Conservation (phyloP, 2,797 vertebrate genomes). For the Molossus molossus region DNA sequence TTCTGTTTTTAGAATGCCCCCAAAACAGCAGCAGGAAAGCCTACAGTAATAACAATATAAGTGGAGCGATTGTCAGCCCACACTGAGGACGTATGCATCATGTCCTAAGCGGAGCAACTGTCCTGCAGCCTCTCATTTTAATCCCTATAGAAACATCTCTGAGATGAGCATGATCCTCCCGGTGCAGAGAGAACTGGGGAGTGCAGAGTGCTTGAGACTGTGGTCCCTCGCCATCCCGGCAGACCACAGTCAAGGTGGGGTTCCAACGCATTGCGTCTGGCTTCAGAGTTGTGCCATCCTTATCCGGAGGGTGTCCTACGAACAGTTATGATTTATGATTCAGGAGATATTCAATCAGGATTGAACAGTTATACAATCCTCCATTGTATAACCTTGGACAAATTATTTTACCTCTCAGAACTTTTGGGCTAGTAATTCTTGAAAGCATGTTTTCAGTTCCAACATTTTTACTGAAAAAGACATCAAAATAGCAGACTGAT, state of each 20-base stretch:
- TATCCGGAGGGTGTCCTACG: not conserved
- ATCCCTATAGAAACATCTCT: not conserved
- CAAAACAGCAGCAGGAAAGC: constrained; percentile 28
- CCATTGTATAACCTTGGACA: not conserved
- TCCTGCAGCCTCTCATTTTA: not conserved
- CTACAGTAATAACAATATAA: constrained; percentile 6
- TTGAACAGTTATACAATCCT: not conserved
- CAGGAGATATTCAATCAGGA: not conserved
- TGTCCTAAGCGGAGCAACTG: not conserved
- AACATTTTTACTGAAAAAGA: constrained; percentile 11
- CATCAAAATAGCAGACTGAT: not conserved
- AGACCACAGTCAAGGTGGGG: not conserved
- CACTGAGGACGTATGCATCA: not conserved
- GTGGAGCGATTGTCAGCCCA: not conserved
- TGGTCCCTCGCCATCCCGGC: not conserved
- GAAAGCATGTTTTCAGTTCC: not conserved
- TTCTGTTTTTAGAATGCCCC: constrained; percentile 70
- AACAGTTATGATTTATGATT: not conserved
- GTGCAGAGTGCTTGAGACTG: not conserved
- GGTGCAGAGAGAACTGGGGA: not conserved
- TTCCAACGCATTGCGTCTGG: not conserved
- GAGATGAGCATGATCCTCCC: not conserved
- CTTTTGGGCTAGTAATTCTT: not conserved
- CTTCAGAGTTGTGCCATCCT: not conserved
- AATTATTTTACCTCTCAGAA: constrained; percentile 23